Conservation (phyloP, 2,797 vertebrate species). For the Nasua narica region DNA sequence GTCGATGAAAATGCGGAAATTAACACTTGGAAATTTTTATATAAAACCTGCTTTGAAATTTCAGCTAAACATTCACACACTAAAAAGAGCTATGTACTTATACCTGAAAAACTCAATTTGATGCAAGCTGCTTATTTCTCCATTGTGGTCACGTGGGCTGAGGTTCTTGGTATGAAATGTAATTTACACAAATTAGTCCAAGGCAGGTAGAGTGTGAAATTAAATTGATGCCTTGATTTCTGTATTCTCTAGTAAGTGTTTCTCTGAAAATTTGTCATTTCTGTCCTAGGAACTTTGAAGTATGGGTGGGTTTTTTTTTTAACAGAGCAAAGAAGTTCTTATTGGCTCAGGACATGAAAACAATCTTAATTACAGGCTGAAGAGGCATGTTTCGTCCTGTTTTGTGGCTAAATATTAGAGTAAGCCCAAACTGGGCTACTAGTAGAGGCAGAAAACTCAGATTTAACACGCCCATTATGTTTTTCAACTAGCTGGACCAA, state of each 20-base stretch:
- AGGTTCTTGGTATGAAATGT: slow-evolving; percentile 76
- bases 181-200: slow-evolving; percentile 78
- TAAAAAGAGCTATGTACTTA: slow-evolving; percentile 58
- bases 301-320: neutral
- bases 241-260: slow-evolving; percentile 71
- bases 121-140: slow-evolving; percentile 71
- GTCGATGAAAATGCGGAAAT: slow-evolving; percentile 56
- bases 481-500: neutral
- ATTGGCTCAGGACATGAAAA: slow-evolving; percentile 54
- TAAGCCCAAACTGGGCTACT: neutral
- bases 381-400: slow-evolving; percentile 53
- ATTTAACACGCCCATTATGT: neutral
- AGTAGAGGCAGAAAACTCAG: neutral
- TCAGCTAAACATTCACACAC: slow-evolving; percentile 48
- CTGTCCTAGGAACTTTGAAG: slow-evolving; percentile 65
- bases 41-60: slow-evolving; percentile 56
- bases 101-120: slow-evolving; percentile 60
- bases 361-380: slow-evolving; percentile 59
- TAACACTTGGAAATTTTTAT: slow-evolving; percentile 61
- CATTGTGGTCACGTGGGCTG: slow-evolving; percentile 71
- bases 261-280: slow-evolving; percentile 73
- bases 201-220: slow-evolving; percentile 80
- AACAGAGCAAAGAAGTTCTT: slow-evolving; percentile 42
- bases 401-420: slow-evolving; percentile 54
- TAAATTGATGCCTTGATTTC: slow-evolving; percentile 79